Evolutionary conservation across 2,888 invertebrate genomes (phyloP).

Genomic region (Nomada flava): DNA sequence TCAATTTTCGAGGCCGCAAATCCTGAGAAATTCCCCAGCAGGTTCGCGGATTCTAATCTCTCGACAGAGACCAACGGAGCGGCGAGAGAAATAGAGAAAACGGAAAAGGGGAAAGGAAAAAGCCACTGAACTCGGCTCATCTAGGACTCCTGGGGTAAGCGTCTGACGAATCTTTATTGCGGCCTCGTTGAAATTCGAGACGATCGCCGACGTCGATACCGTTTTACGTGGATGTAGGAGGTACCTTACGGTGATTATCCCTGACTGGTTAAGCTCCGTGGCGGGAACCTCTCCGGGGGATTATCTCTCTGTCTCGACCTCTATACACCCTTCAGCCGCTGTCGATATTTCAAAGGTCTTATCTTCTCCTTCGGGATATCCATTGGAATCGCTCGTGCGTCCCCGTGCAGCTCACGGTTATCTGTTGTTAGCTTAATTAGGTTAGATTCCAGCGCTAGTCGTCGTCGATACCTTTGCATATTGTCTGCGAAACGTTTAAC

Average conservation of each 20-base stretch:
- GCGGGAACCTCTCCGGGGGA: conserved; percentile 78
- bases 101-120: conserved; percentile 28
- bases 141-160: conserved; percentile 40
- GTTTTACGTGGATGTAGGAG: conserved; percentile 73
- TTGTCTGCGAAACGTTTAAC: conserved; percentile 16
- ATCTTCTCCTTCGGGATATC: conserved; percentile 79
- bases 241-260: conserved; percentile 81
- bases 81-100: background rate
- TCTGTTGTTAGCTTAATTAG: conserved; percentile 69
- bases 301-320: conserved; percentile 77
- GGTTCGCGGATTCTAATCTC: conserved; percentile 52
- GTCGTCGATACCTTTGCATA: conserved; percentile 32
- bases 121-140: conserved; percentile 51
- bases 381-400: conserved; percentile 67
- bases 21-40: conserved; percentile 14
- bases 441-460: conserved; percentile 53
- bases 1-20: conserved; percentile 36
- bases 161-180: conserved; percentile 71
- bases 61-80: background rate
- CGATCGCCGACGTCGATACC: conserved; percentile 74
- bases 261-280: conserved; percentile 79
- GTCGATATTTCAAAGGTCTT: conserved; percentile 82
- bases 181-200: conserved; percentile 74
- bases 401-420: conserved; percentile 36
- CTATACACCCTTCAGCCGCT: conserved; percentile 78